Evolutionary conservation across 1,140 invertebrate genomes (phyloP), one percentile per base, ranked within the genome.

Genomic region (Drosophila bifasciata): DNA sequence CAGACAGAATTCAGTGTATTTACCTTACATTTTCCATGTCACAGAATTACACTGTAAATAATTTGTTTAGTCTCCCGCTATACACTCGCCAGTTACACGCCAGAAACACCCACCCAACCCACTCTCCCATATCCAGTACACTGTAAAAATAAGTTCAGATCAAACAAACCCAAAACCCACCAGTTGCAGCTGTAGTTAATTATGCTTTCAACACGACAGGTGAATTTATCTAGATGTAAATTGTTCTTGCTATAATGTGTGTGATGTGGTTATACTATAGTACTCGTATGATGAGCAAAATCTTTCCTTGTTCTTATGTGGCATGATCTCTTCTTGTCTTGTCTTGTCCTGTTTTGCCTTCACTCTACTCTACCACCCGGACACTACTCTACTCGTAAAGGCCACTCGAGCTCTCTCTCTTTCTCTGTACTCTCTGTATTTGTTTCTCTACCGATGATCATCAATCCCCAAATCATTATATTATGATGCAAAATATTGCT

Each of bases 31-130:
- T 57, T 41, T 69, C 51, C n/a, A n/a, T 63, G 58, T 63, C 55
- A 66, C 66, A 62, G 40, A 76, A 50, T 63, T 88, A 76, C 83
- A 88, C 83, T 88, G 83, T 88, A 88, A 88, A 88, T 88, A 86
- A 83, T 86, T 71, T 88, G 74, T 79, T 78, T 86, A 79, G 74
- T 50, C 75, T 63, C 56, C 49, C 64, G 64, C 57, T 72, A 32
- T 62, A 56, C 71, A 52, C 19, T n/a, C n/a, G n/a, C 19, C 19
- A 19, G 2, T 1, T 19, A 74, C 64, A 70, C 55, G 28, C 59
- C 57, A 56, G 8, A 46, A 32, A 45, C 51, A 56, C n/a, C 25
- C 15, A 21, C 43, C 13, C 48, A 46, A 23, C n/a, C 9, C 68
- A 70, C 15, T n/a, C n/a, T n/a, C 41, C 3, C 0, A 21, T 21